Evolutionary conservation across 2,888 invertebrate genomes (phyloP), one percentile per base, ranked within the genome.

Genomic region (Sphaerophoria rueppellii): DNA sequence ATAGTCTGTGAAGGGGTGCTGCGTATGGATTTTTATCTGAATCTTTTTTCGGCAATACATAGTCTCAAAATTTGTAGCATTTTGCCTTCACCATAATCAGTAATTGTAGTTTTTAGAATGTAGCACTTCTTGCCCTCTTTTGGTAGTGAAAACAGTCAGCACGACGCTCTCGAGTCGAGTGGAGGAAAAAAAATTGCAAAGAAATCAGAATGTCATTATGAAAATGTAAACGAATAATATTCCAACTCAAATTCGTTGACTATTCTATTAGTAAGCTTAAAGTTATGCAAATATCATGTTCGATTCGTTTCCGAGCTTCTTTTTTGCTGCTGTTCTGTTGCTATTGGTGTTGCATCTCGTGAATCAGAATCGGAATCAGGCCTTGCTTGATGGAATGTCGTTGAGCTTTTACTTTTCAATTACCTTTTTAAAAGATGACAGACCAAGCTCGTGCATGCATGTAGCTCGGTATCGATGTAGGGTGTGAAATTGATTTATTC

Each of bases 361-460:
- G 67, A 67, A 67, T 67, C 67, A 67, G 82, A 82, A 67, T 67
- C 67, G 54, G 82, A 82, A 54, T 78, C 82, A 82, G 78, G 70
- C 78, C 71, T 70, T 74, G 46, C 32, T 11, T 79, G 46, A 48
- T 60, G 82, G 82, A 82, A 79, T 82, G 82, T 65, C 50, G 73
- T 35, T 65, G 63, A 71, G 78, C 63, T 70, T 70, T 74, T 67
- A 60, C 60, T 79, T 46, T 65, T n/a, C n/a, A n/a, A 14, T 1
- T 40, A 14, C 32, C 4, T 48, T 34, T 34, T 63, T 24, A 24
- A 24, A 24, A 37, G 58, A 71, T 72, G 73, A 69, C 54, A 61
- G 48, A 79, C 7, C 61, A 24, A 24, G 40, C 7, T 37, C 37
- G 4, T 16, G 24, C 4, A 43, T 79, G 46, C 67, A 73, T 54